Base-by-base conservation (phyloP, 2,113 vertebrate genomes). In the Oxyura jamaicensis region DNA sequence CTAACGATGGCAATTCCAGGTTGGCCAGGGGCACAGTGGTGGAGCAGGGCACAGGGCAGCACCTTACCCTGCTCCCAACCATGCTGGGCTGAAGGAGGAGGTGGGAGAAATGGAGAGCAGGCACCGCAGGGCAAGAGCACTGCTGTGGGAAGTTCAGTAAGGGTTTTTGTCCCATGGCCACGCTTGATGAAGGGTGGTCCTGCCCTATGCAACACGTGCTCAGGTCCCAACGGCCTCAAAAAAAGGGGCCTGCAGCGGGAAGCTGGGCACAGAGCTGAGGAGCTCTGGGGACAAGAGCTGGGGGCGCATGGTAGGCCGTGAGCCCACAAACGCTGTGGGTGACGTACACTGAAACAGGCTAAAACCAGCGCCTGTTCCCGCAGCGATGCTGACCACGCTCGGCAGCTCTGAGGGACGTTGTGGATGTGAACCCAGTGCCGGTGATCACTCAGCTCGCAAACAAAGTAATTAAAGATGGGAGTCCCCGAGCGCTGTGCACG, bases 401-500 rank as follows among this genome's bases (percentile, higher is more conserved):
- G 52, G 44, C 2, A 3, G 3, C 60, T 31, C 39, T 2, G 8
- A 8, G 3, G 69, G n/a, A 8, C 4, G 5, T 16, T 17, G 75
- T 14, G 52, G 28, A 10, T 10, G 46, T 17, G 58, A 28, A 3
- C 55, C 59, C 80, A 8, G 59, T 0, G 31, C 39, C n/a, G 71
- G 13, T 11, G 23, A 63, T 41, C 29, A 8, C 71, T 68, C 76
- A 63, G 44, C 44, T 48, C 10, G 2, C 44, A 62, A 39, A 66
- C 0, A 2, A 33, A 85, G 50, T 13, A 17, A 50, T 77, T 33
- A 6, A 71, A 69, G 58, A 41, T 8, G 5, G 2, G 4, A 0
- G 33, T 62, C 23, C 10, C 15, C 0, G 0, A 69, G 75, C 50
- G 0, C 0, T 0, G 63, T 16, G 44, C 46, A 13, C 0, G 0